Evolutionary conservation across 2,888 invertebrate genomes (phyloP).

Genomic region (Archips crataeganus): DNA sequence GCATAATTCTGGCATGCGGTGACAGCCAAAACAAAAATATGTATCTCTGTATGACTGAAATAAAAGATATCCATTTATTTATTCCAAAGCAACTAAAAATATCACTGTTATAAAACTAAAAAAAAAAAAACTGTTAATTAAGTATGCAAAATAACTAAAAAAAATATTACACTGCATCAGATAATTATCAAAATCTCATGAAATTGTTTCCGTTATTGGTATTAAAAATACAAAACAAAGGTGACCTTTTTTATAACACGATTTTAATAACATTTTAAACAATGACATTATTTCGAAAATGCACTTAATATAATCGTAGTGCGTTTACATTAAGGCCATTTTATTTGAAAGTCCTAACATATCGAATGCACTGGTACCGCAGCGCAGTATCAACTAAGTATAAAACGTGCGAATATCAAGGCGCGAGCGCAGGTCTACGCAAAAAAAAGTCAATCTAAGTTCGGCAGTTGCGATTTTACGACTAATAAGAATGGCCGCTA

Average conservation of each 20-base stretch:
- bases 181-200: not conserved
- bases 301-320: not conserved
- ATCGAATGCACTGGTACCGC: not conserved
- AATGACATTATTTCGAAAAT: not conserved
- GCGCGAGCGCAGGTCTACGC: not conserved
- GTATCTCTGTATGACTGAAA: too few relatives aligned
- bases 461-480: constrained; percentile 8
- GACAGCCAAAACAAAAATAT: too few relatives aligned
- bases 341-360: not conserved
- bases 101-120: too few relatives aligned
- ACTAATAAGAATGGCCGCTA: constrained; percentile 1
- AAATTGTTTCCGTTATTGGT: not conserved
- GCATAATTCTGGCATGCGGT: too few relatives aligned
- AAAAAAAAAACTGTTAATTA: too few relatives aligned
- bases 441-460: constrained; percentile 11
- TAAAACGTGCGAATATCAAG: not conserved
- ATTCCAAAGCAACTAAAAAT: too few relatives aligned
- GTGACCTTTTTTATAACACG: not conserved
- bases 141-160: too few relatives aligned
- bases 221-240: not conserved
- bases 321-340: not conserved
- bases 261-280: not conserved
- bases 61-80: too few relatives aligned
- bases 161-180: not conserved
- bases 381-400: not conserved